These are phyloP conservation scores for Xiphophorus birchmanni DNA, from an alignment of 2,797 vertebrate genomes.

Conservation along the genomic window DNA sequence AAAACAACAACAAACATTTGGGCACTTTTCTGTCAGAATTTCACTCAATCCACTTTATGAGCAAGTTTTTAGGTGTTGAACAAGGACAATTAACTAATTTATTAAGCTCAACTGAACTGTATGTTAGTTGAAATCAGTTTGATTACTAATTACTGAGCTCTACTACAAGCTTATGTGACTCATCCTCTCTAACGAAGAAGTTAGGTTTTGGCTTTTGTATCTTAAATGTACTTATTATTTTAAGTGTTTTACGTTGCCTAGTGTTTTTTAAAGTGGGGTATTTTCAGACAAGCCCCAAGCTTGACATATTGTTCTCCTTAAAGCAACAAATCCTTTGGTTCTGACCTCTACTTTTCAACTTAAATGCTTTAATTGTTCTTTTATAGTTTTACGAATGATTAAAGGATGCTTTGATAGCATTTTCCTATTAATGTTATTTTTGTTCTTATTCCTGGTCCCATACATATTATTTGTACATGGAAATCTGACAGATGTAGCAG, in stretches of 20 bases:
- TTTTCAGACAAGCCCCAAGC: background rate
- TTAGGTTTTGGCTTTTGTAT: background rate
- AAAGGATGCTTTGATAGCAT: background rate
- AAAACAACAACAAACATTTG: background rate
- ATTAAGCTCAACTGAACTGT: background rate
- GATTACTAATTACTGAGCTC: background rate
- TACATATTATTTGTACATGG: no score
- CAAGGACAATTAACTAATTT: background rate
- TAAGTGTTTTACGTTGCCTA: background rate
- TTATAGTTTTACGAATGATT: background rate
- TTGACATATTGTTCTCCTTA: background rate
- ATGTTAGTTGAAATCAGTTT: background rate
- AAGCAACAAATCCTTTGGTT: background rate
- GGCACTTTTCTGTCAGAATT: background rate
- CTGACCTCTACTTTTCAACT: background rate
- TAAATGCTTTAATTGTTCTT: background rate
- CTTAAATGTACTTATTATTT: background rate
- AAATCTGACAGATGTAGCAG: background rate
- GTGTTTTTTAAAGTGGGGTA: background rate
- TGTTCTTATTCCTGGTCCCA: no score
- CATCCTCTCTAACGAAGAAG: background rate
- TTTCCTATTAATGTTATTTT: background rate
- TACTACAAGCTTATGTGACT: background rate
- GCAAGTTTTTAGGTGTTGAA: background rate
- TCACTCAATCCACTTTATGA: background rate